A percentile compares a stretch with the other conserved stretches of the same genome.
Evolutionary conservation across 37 sponge, comb jelly and placozoan species (phyloP).

Genomic region (Axinella damicornis): DNA sequence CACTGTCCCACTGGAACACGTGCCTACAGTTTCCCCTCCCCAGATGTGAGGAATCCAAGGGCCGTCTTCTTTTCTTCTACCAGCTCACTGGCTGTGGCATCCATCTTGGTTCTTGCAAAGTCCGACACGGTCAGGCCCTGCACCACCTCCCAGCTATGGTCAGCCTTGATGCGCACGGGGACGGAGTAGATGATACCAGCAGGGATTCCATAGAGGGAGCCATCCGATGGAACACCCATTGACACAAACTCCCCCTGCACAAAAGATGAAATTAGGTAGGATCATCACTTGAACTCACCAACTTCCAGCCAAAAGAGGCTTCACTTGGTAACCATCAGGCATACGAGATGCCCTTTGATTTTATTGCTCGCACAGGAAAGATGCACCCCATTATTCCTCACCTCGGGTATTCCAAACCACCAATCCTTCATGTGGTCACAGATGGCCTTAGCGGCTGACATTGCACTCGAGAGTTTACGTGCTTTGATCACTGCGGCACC

Average conservation of each 20-base stretch:
- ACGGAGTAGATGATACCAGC: slow-evolving; percentile 91
- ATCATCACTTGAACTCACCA: no score
- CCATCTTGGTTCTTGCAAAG: slow-evolving; percentile 95
- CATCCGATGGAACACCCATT: slow-evolving; percentile 94
- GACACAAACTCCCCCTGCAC: slow-evolving; percentile 89
- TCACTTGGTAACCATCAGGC: no score
- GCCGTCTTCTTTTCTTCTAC: slow-evolving; percentile 83
- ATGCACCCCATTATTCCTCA: slow-evolving; percentile 10
- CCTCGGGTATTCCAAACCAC: slow-evolving; percentile 91
- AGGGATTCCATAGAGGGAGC: slow-evolving; percentile 86
- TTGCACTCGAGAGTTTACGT: slow-evolving; percentile 93
- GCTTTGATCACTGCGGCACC: slow-evolving; percentile 96
- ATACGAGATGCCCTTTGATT: no score
- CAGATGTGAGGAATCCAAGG: slow-evolving; percentile 52
- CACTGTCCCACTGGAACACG: background rate
- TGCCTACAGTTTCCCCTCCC: slow-evolving; percentile 3
- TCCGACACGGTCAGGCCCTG: slow-evolving; percentile 80
- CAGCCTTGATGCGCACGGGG: slow-evolving; percentile 83
- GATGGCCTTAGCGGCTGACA: slow-evolving; percentile 99
- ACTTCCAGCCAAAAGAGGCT: no score
- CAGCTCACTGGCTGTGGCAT: slow-evolving; percentile 86
- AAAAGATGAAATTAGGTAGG: no score
- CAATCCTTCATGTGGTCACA: slow-evolving; percentile 97
- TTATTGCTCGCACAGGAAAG: no score
- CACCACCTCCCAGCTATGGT: slow-evolving; percentile 78